phyloP scores from a whole-genome alignment of 2,113 vertebrate species.

The Pyxicephalus adspersus region DNA sequence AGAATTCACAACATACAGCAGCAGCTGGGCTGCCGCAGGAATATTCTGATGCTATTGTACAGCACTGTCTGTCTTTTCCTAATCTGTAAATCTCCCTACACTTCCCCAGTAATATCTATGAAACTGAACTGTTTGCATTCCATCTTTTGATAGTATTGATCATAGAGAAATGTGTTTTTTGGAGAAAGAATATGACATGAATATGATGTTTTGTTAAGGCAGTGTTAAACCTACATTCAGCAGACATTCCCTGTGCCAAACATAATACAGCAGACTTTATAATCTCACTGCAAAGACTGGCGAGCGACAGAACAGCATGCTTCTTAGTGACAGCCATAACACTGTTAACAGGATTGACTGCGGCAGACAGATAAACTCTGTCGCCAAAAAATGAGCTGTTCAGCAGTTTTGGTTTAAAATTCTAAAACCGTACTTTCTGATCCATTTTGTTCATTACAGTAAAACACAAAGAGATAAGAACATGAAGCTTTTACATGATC shows the following conservation, averaged over 20 bases:
- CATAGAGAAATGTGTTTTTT: conserved; percentile 27
- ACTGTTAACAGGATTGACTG: conserved; percentile 29
- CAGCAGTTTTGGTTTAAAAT: conserved; percentile 14
- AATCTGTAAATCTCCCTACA: conserved; percentile 11
- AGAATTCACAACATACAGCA: neutral
- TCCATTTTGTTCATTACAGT: neutral
- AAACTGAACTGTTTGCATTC: conserved; percentile 25
- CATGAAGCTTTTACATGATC: too few relatives aligned
- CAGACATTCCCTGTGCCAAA: conserved; percentile 28
- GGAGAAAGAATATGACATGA: conserved; percentile 39
- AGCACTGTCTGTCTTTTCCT: conserved; percentile 7
- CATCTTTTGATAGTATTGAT: neutral
- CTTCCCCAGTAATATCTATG: neutral
- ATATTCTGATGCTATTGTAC: neutral
- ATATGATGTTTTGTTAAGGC: conserved; percentile 40
- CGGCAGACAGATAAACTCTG: conserved; percentile 5
- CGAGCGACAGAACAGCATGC: conserved; percentile 34
- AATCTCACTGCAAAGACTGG: conserved; percentile 18
- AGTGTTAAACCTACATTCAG: conserved; percentile 26
- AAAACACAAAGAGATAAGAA: neutral
- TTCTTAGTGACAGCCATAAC: conserved; percentile 40
- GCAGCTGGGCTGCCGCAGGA: neutral
- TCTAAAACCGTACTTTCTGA: neutral
- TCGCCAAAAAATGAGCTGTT: neutral
- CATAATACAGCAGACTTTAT: conserved; percentile 26